Percentiles rank a stretch among this genome's conserved stretches.
phyloP scores from a whole-genome alignment of 2,888 invertebrate genomes.

The Rutpela maculata region DNA sequence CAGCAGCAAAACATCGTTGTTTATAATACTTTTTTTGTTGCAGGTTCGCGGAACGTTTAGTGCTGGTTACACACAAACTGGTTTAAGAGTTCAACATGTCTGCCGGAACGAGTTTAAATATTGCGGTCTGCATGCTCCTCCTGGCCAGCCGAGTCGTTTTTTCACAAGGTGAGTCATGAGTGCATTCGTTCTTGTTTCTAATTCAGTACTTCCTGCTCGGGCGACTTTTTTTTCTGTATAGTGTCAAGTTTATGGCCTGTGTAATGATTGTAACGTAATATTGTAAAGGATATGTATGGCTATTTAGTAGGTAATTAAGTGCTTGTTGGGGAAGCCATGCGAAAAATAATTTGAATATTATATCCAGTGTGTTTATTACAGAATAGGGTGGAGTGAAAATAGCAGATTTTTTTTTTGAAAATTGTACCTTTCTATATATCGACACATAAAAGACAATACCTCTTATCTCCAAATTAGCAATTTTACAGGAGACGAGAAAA shows the following conservation, averaged over 20 bases:
- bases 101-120: conserved; percentile 61
- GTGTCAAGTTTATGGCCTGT: conserved; percentile 42
- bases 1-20: background rate
- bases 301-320: background rate
- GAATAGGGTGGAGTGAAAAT: too few relatives aligned
- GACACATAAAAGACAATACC: too few relatives aligned
- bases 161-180: conserved; percentile 61
- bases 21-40: conserved; percentile 40
- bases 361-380: background rate
- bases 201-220: conserved; percentile 18
- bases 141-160: conserved; percentile 57
- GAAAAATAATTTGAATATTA: background rate
- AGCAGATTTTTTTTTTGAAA: too few relatives aligned
- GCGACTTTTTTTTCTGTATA: background rate
- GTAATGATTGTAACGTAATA: conserved; percentile 45
- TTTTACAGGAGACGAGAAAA: too few relatives aligned
- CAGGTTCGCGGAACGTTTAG: conserved; percentile 47
- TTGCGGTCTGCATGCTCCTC: conserved; percentile 57
- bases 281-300: conserved; percentile 50
- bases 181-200: conserved; percentile 10
- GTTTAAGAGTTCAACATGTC: conserved; percentile 60
- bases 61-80: conserved; percentile 50
- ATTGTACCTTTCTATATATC: too few relatives aligned
- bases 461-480: too few relatives aligned
- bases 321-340: background rate